Conservation (phyloP, 2,888 invertebrate genomes). For the Acanthacorydalis orientalis region DNA sequence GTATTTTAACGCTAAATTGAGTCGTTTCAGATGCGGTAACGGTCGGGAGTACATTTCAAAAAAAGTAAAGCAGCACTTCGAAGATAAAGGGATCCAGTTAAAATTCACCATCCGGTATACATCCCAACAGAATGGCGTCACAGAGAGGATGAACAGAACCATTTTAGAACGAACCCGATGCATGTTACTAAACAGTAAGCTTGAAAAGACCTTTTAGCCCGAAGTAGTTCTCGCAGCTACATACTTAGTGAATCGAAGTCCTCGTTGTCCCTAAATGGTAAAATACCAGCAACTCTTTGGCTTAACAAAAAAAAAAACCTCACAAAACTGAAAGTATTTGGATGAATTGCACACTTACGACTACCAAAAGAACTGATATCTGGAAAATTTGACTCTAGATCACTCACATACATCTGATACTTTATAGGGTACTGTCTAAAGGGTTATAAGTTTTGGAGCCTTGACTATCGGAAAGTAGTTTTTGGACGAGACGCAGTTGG, state of each 20-base stretch:
- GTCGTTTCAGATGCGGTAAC: conserved; percentile 15
- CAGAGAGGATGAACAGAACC: conserved; percentile 15
- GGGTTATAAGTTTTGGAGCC: conserved; percentile 7
- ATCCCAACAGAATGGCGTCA: conserved; percentile 15
- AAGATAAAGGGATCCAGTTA: conserved; percentile 12
- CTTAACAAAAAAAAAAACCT: conserved; percentile 17
- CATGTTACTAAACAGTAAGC: conserved; percentile 10
- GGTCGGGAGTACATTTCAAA: conserved; percentile 17
- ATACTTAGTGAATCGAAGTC: conserved; percentile 18
- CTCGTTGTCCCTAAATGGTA: conserved; percentile 14
- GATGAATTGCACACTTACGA: conserved; percentile 7
- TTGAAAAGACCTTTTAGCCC: conserved; percentile 12
- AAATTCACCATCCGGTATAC: conserved; percentile 15
- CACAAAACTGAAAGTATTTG: no score
- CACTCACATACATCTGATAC: not conserved
- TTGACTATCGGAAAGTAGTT: not conserved
- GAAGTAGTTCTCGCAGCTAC: conserved; percentile 18
- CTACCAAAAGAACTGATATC: conserved; percentile 3
- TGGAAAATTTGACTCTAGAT: conserved; percentile 7
- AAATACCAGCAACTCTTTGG: conserved; percentile 21
- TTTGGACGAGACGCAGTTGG: no score
- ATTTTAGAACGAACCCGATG: no score
- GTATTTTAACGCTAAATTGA: conserved; percentile 13
- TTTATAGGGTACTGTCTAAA: conserved; percentile 6
- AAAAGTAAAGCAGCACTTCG: conserved; percentile 13